These are phyloP conservation scores for Rattus rattus DNA, from an alignment of 2,113 vertebrate species.

Conservation along the genomic window DNA sequence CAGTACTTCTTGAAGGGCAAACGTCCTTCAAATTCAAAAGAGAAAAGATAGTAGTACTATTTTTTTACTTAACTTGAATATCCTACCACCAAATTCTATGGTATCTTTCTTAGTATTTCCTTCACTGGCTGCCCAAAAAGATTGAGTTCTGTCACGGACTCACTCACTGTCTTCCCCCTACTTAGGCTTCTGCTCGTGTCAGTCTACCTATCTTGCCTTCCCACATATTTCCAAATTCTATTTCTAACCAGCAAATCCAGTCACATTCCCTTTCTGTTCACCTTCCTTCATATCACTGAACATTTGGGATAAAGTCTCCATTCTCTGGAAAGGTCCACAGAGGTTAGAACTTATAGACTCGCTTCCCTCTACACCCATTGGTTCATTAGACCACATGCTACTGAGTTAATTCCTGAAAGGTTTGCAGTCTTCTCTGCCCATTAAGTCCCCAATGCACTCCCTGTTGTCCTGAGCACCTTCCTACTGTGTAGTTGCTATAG, in stretches of 20 bases:
- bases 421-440: neutral
- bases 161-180: neutral
- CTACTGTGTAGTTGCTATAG: too few species aligned
- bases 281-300: neutral
- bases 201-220: neutral
- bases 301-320: neutral
- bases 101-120: fast-evolving
- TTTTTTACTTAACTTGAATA: neutral
- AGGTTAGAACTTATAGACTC: neutral
- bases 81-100: neutral
- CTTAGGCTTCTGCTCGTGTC: neutral
- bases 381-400: too few species aligned
- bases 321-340: neutral
- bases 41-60: neutral
- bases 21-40: neutral
- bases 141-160: neutral
- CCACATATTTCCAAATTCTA: neutral
- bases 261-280: neutral
- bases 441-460: too few species aligned
- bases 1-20: neutral
- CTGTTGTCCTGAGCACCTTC: neutral
- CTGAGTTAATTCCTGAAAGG: neutral
- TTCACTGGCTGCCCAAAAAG: fast-evolving
- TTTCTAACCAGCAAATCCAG: neutral
- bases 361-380: neutral